Percentiles rank a stretch among this genome's conserved stretches.
These are phyloP conservation scores for Ornithoptera priamus DNA, from an alignment of 2,888 invertebrate species.

Conservation along the genomic window DNA sequence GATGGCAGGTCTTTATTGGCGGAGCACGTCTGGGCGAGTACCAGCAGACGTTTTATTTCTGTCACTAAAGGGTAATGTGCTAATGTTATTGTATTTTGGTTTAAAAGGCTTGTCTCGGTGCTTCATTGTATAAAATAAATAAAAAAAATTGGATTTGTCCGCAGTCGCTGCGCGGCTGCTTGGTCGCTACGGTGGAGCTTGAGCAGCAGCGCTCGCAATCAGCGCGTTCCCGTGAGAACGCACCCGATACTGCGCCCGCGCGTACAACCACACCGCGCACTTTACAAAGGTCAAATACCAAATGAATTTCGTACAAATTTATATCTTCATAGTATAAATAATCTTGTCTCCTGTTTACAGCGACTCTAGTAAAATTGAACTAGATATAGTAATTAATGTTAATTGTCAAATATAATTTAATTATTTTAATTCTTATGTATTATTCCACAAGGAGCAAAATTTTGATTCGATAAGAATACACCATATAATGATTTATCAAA, in stretches of 20 bases:
- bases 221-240: constrained; percentile 77
- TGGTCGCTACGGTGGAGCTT: constrained; percentile 60
- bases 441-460: background rate
- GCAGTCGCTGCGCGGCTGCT: constrained; percentile 39
- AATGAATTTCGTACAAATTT: constrained; percentile 37
- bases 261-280: constrained; percentile 35
- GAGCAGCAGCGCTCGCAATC: constrained; percentile 70
- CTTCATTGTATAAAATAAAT: background rate
- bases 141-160: constrained; percentile 1
- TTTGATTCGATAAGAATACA: no score
- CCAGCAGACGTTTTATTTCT: no score
- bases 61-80: no score
- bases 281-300: constrained; percentile 54
- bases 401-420: background rate
- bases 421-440: background rate
- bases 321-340: no score
- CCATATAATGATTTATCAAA: no score
- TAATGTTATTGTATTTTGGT: no score
- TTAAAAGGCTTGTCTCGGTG: no score
- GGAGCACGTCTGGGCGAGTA: no score
- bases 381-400: background rate
- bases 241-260: constrained; percentile 42
- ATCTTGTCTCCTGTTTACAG: no score
- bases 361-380: no score
- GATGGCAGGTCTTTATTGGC: no score